A percentile compares a stretch with the other conserved stretches of the same genome.
These are phyloP conservation scores for Cryptus viduatorius DNA, from an alignment of 2,888 invertebrate genomes.

Conservation along the genomic window DNA sequence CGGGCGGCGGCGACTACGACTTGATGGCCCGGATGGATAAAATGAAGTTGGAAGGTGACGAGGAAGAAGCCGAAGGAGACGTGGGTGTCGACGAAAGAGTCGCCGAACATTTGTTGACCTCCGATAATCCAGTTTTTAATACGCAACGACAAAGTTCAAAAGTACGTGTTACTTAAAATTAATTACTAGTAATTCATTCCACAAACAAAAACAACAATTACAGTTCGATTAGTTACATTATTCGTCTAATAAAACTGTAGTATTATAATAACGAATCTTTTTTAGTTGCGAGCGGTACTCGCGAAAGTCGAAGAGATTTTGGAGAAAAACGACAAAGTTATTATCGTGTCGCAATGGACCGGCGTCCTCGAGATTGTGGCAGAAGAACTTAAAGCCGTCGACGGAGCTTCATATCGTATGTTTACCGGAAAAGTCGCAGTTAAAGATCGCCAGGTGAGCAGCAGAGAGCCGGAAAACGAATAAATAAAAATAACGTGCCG, in stretches of 20 bases:
- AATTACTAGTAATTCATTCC: background rate
- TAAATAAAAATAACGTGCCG: background rate
- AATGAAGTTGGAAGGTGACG: conserved; percentile 85
- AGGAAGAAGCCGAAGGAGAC: conserved; percentile 74
- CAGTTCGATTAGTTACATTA: background rate
- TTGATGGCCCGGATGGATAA: conserved; percentile 89
- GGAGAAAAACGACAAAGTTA: conserved; percentile 88
- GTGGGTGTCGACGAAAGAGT: conserved; percentile 87
- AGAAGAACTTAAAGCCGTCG: conserved; percentile 87
- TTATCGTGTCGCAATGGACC: conserved; percentile 98
- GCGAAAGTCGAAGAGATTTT: conserved; percentile 86
- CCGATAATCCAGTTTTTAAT: conserved; percentile 91
- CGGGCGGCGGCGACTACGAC: conserved; percentile 86
- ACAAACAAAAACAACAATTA: background rate
- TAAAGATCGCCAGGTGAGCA: conserved; percentile 87
- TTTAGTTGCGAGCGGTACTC: conserved; percentile 86
- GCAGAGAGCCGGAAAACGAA: conserved; percentile 11
- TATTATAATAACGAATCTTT: background rate
- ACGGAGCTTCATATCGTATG: conserved; percentile 85
- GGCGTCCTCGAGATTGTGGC: conserved; percentile 91
- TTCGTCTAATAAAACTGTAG: background rate
- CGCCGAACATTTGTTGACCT: conserved; percentile 88
- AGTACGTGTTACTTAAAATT: conserved; percentile 75
- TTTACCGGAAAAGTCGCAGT: conserved; percentile 93
- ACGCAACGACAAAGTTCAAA: conserved; percentile 88